Conservation (phyloP, 2,888 invertebrate genomes). For the Camponotus fellah region DNA sequence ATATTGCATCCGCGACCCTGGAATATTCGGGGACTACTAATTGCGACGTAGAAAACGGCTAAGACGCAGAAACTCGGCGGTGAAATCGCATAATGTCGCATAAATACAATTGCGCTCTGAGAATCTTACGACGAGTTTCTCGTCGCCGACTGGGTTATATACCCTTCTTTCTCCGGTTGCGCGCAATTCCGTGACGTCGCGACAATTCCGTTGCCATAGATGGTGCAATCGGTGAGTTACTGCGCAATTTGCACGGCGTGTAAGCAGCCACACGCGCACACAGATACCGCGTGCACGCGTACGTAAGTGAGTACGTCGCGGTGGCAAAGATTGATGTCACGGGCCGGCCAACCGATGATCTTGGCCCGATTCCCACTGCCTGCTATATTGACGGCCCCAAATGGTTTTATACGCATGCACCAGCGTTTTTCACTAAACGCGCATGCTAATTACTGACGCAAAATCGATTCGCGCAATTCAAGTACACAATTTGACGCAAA, state of each 20-base stretch:
- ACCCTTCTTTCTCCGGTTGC: slow-evolving; percentile 43
- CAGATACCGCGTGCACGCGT: slow-evolving; percentile 16
- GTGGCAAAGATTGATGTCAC: slow-evolving; percentile 82
- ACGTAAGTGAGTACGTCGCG: slow-evolving; percentile 54
- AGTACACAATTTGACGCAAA: neutral
- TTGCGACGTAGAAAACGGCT: slow-evolving; percentile 22
- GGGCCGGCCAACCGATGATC: slow-evolving; percentile 79
- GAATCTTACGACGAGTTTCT: slow-evolving; percentile 47
- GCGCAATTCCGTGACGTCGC: slow-evolving; percentile 56
- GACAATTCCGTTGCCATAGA: slow-evolving; percentile 60
- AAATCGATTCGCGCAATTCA: slow-evolving; percentile 3
- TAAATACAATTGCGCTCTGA: slow-evolving; percentile 31
- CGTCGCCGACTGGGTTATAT: slow-evolving; percentile 21
- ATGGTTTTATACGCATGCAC: slow-evolving; percentile 36
- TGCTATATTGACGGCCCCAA: slow-evolving; percentile 58
- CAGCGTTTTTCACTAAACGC: neutral
- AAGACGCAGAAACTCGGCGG: neutral
- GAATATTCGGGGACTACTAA: neutral
- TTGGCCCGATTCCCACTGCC: slow-evolving; percentile 82
- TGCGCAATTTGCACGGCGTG: slow-evolving; percentile 60
- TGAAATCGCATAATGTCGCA: slow-evolving; percentile 39
- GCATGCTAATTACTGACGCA: neutral
- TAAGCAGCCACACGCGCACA: slow-evolving; percentile 17
- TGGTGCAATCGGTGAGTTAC: slow-evolving; percentile 65
- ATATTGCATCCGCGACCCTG: neutral